These are phyloP conservation scores for Muntiacus reevesi DNA, from an alignment of 2,113 vertebrate species.

Conservation along the genomic window DNA sequence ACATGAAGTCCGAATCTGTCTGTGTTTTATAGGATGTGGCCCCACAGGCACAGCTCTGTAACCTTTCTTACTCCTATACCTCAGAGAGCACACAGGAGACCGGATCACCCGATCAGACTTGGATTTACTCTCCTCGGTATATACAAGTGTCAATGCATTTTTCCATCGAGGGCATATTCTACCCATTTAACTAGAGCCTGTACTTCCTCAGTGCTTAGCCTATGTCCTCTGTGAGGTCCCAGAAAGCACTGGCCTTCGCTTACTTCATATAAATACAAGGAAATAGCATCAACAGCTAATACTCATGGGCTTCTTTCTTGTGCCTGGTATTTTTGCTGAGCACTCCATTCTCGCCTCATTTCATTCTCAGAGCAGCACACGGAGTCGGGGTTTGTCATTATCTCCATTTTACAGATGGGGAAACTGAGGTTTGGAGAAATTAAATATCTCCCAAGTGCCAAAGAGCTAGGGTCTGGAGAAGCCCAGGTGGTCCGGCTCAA, in stretches of 20 bases:
- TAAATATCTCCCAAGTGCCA: background rate
- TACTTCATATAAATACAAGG: background rate
- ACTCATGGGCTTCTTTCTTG: background rate
- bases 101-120: background rate
- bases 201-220: background rate
- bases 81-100: background rate
- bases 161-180: background rate
- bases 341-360: background rate
- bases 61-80: fast-evolving
- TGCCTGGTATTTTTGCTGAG: background rate
- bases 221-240: background rate
- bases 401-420: background rate
- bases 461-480: background rate
- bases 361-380: background rate
- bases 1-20: background rate
- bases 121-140: background rate
- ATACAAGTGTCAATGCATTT: background rate
- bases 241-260: background rate
- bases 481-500: background rate
- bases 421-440: background rate
- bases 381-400: background rate
- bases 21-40: background rate
- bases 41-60: background rate
- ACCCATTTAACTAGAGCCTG: background rate
- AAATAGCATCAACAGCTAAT: background rate